Evolutionary conservation across 2,113 vertebrate genomes (phyloP), one percentile per base, ranked within the genome.

Genomic region (Macquaria australasica): DNA sequence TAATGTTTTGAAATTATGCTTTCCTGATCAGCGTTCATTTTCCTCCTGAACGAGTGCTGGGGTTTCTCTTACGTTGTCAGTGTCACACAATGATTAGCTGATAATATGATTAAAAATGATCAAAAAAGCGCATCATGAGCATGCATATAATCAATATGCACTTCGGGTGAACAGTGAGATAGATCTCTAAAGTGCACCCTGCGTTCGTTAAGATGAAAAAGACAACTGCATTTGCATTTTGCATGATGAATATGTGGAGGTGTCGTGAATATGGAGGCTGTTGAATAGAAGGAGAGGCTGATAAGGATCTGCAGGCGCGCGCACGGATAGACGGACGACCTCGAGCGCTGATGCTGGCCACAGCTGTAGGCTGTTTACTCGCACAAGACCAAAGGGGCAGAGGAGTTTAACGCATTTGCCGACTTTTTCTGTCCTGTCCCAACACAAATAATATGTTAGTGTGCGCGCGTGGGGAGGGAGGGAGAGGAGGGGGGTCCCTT

Each of bases 231-330:
- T 95, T 96, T 94, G 93, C 92, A 93, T 95, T 94, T 94, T 93
- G 91, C 90, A 91, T 94, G 91, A 94, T 95, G 92, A 93, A 91
- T 92, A 89, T 91, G 87, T 91, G 91, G 84, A 90, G 90, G 90
- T 94, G 93, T 93, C 91, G 90, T 95, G 93, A 95, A 94, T 95
- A 94, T 94, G 95, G 90, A 94, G 92, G 91, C 88, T 90, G 87
- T 79, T 90, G 91, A 91, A 94, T 74, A 89, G 69, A 77, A 87
- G 85, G 84, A 84, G 82, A 91, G 83, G 85, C 84, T 86, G 90
- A 93, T 90, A 84, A 84, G 71, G 88, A 93, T 90, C 87, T 93
- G 83, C 89, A 81, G 84, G 84, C 82, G 89, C 86, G 91, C 86
- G 85, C 88, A 85, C 88, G 68, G 87, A 73, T 43, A 68, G 58